Evolutionary conservation across 1,140 invertebrate species (phyloP).

Genomic region (Cydia strobilella): DNA sequence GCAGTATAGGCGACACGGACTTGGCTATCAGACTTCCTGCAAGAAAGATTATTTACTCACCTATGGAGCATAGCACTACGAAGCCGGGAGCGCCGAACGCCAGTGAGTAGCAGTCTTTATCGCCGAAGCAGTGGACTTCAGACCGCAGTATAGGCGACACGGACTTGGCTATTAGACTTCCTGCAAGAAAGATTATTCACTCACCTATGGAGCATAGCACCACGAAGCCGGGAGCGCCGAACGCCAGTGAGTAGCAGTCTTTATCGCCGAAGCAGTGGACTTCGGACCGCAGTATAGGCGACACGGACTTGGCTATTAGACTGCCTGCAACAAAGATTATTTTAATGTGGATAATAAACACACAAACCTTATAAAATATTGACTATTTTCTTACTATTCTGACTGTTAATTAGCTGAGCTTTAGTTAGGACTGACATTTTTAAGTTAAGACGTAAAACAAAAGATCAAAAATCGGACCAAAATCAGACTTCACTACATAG

Average conservation of each 20-base stretch:
- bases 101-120: constrained; percentile 85
- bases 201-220: constrained; percentile 81
- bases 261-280: constrained; percentile 84
- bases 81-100: constrained; percentile 87
- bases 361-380: too few relatives aligned
- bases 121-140: constrained; percentile 84
- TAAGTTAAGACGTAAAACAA: too few relatives aligned
- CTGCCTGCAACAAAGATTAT: constrained; percentile 47
- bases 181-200: constrained; percentile 43
- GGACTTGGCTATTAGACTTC: too few relatives aligned
- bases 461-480: too few relatives aligned
- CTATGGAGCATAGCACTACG: constrained; percentile 81
- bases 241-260: constrained; percentile 86
- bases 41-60: constrained; percentile 58
- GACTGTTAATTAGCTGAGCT: too few relatives aligned
- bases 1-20: constrained; percentile 84
- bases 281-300: constrained; percentile 84
- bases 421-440: too few relatives aligned
- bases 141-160: constrained; percentile 77
- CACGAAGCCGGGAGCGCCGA: constrained; percentile 85
- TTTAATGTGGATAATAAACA: too few relatives aligned
- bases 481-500: too few relatives aligned
- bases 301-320: constrained; percentile 84
- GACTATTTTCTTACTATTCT: too few relatives aligned
- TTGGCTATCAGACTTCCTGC: constrained; percentile 82